Percentiles rank a stretch among this genome's conserved stretches.
phyloP scores from a whole-genome alignment of 2,113 vertebrate species.

The Athene cunicularia region DNA sequence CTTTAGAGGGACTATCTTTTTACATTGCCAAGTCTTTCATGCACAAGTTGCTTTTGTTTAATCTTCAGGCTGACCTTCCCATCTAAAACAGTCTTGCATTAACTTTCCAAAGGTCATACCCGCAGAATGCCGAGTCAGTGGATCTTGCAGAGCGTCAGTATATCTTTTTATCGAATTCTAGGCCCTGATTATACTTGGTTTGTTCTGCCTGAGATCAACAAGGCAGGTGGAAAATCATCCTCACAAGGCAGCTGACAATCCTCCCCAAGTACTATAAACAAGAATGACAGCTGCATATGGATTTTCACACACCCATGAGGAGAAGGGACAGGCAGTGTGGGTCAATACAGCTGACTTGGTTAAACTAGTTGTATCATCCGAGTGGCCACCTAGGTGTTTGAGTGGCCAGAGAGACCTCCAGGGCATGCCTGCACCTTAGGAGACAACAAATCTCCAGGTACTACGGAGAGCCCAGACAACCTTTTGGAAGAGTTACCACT shows the following conservation, averaged over 20 bases:
- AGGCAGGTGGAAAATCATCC: background rate
- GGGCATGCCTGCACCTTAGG: background rate
- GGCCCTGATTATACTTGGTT: background rate
- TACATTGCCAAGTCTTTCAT: background rate
- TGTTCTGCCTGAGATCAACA: background rate
- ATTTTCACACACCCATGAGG: background rate
- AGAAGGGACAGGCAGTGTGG: background rate
- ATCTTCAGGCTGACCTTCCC: background rate
- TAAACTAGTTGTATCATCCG: background rate
- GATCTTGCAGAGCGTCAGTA: background rate
- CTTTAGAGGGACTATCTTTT: background rate
- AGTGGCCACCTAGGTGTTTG: background rate
- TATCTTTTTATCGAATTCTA: background rate
- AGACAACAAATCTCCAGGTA: rapidly evolving
- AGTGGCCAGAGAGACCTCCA: background rate
- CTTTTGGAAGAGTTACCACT: background rate
- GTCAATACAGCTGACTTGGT: background rate
- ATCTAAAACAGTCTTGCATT: background rate
- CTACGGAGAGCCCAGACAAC: background rate
- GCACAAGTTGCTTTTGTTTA: background rate
- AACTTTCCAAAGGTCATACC: background rate
- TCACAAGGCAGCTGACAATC: background rate
- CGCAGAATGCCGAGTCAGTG: background rate
- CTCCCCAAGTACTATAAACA: background rate
- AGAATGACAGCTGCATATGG: background rate